Conservation (phyloP, 2,888 invertebrate genomes). For the Lordiphosa fenestrarum region DNA sequence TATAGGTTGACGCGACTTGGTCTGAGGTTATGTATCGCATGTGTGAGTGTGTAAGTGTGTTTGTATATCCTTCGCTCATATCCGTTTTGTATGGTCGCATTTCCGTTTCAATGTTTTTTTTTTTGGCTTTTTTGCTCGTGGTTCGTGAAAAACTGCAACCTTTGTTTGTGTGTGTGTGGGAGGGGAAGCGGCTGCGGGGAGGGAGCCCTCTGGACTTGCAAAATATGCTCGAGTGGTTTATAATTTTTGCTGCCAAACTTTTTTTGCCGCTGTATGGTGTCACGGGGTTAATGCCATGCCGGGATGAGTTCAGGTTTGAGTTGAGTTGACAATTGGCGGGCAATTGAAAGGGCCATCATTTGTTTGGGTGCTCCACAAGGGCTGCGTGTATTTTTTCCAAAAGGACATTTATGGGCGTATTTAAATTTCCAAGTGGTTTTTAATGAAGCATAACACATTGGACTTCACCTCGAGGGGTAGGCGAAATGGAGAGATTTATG, state of each 20-base stretch:
- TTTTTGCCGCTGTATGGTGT: conserved; percentile 35
- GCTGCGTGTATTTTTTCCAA: conserved; percentile 25
- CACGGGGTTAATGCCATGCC: conserved; percentile 59
- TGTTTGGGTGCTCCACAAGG: conserved; percentile 45
- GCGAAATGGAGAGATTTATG: background rate
- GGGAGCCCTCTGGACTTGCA: conserved; percentile 42
- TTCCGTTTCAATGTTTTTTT: conserved; percentile 66
- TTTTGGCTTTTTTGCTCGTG: conserved; percentile 31
- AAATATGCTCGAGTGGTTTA: conserved; percentile 69
- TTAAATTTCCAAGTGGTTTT: conserved; percentile 58
- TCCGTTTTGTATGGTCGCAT: conserved; percentile 74
- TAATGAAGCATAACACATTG: conserved; percentile 34
- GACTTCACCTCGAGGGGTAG: background rate
- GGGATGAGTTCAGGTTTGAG: conserved; percentile 12
- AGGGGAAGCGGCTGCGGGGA: conserved; percentile 4
- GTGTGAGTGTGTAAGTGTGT: conserved; percentile 17
- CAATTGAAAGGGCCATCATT: conserved; percentile 55
- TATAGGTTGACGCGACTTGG: conserved; percentile 60
- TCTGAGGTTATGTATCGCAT: conserved; percentile 51
- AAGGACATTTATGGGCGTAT: conserved; percentile 48
- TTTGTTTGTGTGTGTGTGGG: conserved; percentile 24
- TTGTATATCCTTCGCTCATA: conserved; percentile 46
- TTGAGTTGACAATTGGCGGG: conserved; percentile 58
- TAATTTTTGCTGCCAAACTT: conserved; percentile 61
- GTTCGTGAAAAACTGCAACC: conserved; percentile 49